Percentiles rank a stretch among this genome's conserved stretches.
These are phyloP conservation scores for Excalfactoria chinensis DNA, from an alignment of 2,113 vertebrate genomes.

Conservation along the genomic window DNA sequence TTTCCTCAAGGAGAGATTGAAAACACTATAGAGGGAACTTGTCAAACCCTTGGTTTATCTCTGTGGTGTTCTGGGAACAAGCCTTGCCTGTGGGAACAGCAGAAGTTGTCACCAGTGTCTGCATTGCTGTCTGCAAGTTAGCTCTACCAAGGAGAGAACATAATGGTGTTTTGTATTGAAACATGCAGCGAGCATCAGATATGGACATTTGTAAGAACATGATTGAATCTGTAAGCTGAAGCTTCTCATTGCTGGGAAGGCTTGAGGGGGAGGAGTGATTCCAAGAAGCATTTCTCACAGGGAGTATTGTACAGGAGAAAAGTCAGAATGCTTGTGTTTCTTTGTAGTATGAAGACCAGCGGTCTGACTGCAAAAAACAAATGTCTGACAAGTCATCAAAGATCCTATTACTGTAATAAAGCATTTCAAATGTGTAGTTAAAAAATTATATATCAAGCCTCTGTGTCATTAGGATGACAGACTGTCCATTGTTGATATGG, in stretches of 20 bases:
- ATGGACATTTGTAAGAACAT: background rate
- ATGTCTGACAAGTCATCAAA: background rate
- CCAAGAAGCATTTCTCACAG: background rate
- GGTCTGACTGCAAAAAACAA: background rate
- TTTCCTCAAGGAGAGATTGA: background rate
- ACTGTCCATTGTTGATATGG: background rate
- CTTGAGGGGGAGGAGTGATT: background rate
- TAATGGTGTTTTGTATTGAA: background rate
- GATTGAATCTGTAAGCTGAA: background rate
- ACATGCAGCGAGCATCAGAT: background rate
- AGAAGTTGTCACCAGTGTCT: background rate
- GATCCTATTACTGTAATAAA: background rate
- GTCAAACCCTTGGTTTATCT: background rate
- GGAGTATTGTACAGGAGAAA: background rate
- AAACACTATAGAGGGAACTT: background rate
- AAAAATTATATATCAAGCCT: background rate
- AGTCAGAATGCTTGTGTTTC: background rate
- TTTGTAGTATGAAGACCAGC: background rate
- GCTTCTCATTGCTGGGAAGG: background rate
- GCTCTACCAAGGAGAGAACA: background rate
- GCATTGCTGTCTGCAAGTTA: background rate
- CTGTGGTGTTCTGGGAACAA: background rate
- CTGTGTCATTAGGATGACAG: background rate
- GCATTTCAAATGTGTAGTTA: background rate
- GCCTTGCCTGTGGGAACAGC: background rate